These are phyloP conservation scores for Philypnodon macrostomus DNA, from an alignment of 2,797 vertebrate genomes.

Conservation along the genomic window DNA sequence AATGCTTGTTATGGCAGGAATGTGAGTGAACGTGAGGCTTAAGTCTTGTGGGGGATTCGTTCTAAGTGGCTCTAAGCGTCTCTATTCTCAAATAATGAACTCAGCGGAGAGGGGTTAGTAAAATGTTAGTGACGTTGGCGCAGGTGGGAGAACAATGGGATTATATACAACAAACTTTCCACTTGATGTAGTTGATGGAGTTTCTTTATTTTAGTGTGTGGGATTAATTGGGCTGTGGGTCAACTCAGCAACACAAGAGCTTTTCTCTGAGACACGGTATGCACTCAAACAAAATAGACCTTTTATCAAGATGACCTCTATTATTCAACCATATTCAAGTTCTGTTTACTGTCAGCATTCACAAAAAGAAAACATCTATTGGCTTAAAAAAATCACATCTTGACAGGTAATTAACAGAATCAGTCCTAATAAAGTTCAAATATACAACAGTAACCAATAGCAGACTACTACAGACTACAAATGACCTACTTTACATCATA, in stretches of 20 bases:
- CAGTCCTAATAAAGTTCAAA: background rate
- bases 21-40: constrained; percentile 56
- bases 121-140: constrained; percentile 25
- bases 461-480: no score
- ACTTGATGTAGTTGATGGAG: constrained; percentile 6
- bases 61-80: constrained; percentile 56
- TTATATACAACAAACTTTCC: constrained; percentile 14
- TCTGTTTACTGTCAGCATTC: background rate
- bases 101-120: constrained; percentile 25
- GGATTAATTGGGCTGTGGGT: constrained; percentile 29
- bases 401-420: no score
- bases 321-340: background rate
- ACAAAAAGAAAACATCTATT: background rate
- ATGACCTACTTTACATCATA: no score
- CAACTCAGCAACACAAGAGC: constrained; percentile 11
- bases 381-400: background rate
- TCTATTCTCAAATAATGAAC: constrained; percentile 49
- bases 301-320: constrained; percentile 7
- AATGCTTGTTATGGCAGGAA: constrained; percentile 56
- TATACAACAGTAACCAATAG: no score
- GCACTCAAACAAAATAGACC: constrained; percentile 4
- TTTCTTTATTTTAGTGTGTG: constrained; percentile 27
- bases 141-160: constrained; percentile 27
- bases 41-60: constrained; percentile 52
- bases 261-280: constrained; percentile 21